Evolutionary conservation across 2,888 invertebrate species (phyloP).

Genomic region (Drosophila cracens): DNA sequence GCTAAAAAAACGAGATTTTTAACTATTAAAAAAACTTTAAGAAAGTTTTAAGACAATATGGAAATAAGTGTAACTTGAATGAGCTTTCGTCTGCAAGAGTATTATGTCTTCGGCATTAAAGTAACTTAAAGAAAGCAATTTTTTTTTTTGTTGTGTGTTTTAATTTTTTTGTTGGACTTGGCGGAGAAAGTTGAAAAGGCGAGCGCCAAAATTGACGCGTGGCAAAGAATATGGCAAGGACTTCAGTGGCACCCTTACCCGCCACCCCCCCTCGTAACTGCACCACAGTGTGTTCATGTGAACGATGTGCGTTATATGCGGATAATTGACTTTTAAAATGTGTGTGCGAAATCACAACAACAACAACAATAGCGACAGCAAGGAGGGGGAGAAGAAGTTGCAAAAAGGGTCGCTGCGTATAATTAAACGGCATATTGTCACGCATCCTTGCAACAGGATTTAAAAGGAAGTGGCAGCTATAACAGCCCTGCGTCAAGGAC

Average conservation of each 20-base stretch:
- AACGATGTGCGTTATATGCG: constrained; percentile 80
- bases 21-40: background rate
- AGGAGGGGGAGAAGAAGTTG: background rate
- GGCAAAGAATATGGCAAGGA: constrained; percentile 52
- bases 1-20: background rate
- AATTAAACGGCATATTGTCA: constrained; percentile 80
- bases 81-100: background rate
- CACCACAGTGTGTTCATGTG: constrained; percentile 36
- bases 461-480: background rate
- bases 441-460: constrained; percentile 61
- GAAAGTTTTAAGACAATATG: background rate
- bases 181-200: constrained; percentile 66
- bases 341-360: constrained; percentile 77
- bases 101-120: background rate
- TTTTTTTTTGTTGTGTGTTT: constrained; percentile 10
- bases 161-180: constrained; percentile 5
- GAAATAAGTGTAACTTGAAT: background rate
- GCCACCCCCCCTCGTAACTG: constrained; percentile 1
- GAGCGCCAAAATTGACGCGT: constrained; percentile 76
- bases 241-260: constrained; percentile 19
- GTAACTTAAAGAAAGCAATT: background rate
- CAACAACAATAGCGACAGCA: constrained; percentile 36
- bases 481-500: constrained; percentile 39
- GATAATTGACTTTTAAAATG: constrained; percentile 81
- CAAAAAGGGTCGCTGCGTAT: constrained; percentile 72